phyloP scores from a whole-genome alignment of 2,113 vertebrate species.

The Onychostruthus taczanowskii region DNA sequence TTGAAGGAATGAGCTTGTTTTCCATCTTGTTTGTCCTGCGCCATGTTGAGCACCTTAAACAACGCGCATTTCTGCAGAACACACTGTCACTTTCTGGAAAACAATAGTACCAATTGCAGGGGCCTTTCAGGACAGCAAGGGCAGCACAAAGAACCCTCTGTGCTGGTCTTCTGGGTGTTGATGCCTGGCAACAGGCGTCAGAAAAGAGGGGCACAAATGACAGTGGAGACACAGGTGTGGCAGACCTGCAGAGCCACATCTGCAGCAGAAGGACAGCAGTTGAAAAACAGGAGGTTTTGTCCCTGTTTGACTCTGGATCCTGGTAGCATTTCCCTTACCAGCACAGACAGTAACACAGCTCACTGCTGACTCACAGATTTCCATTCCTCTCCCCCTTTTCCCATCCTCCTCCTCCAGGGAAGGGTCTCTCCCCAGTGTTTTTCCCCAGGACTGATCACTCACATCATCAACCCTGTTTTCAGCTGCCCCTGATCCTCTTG shows the following conservation, averaged over 20 bases:
- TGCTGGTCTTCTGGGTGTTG: not conserved
- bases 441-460: not conserved
- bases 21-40: not conserved
- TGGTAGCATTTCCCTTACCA: not conserved
- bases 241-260: not conserved
- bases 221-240: accelerated
- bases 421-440: not conserved
- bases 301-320: not conserved
- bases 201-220: accelerated
- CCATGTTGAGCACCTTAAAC: not conserved
- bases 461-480: not conserved
- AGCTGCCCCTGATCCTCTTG: not conserved
- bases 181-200: not conserved
- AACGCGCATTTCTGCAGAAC: not conserved
- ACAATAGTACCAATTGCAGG: not conserved
- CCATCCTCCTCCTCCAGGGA: not conserved
- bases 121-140: not conserved
- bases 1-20: constrained; percentile 9
- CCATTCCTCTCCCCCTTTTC: accelerated
- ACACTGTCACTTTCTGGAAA: not conserved
- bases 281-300: not conserved
- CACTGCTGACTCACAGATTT: not conserved
- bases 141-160: not conserved
- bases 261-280: not conserved
- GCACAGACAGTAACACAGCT: not conserved